Percentiles rank a stretch among this genome's conserved stretches.
Conservation (phyloP, 2,888 invertebrate genomes). For the Petrolisthes cinctipes region DNA sequence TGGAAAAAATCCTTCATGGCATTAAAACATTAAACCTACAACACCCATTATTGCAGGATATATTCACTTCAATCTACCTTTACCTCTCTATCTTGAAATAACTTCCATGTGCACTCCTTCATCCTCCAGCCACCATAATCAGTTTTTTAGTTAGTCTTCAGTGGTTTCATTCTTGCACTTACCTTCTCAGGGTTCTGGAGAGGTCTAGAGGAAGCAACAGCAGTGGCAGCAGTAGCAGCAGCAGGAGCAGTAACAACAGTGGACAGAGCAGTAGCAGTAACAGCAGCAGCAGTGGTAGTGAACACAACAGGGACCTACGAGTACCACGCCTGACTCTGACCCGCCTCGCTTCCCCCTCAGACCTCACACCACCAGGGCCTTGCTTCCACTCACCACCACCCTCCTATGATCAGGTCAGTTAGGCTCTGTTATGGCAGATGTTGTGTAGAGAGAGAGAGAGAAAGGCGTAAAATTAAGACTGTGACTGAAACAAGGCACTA, state of each 20-base stretch:
- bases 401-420: constrained; percentile 47
- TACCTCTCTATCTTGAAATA: not conserved
- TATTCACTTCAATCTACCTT: not conserved
- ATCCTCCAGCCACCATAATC: not conserved
- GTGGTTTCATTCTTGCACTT: not conserved
- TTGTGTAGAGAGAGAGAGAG: not conserved
- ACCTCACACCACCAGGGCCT: constrained; percentile 44
- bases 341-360: constrained; percentile 28
- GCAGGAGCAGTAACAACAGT: not conserved
- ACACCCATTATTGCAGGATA: not conserved
- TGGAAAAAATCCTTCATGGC: not conserved
- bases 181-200: not conserved
- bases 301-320: constrained; percentile 18
- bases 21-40: not conserved
- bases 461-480: not conserved
- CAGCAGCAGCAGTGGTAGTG: not conserved
- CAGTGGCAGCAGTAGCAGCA: constrained; percentile 1
- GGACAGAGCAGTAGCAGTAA: not conserved
- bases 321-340: constrained; percentile 37
- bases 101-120: not conserved
- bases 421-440: not conserved
- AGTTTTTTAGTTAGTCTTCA: not conserved
- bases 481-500: too few species aligned
- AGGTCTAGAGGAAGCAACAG: not conserved
- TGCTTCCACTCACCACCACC: constrained; percentile 47